Conservation (phyloP, 2,113 vertebrate genomes). For the Engystomops pustulosus region DNA sequence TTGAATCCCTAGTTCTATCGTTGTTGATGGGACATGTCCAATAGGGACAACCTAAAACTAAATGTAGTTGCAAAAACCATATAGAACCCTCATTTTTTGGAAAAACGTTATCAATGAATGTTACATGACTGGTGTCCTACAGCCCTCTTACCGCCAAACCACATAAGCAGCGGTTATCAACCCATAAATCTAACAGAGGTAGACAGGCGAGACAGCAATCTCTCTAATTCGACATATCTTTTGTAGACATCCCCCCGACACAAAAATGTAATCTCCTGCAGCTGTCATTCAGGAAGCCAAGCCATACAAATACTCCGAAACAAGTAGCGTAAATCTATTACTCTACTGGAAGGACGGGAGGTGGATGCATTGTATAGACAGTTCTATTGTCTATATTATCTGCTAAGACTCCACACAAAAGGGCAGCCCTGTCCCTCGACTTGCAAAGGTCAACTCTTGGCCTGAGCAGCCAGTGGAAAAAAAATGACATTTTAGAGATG, state of each 20-base stretch:
- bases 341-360: neutral
- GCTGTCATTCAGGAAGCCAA: neutral
- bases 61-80: too few relatives aligned
- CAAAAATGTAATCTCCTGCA: slow-evolving; percentile 21
- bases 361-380: slow-evolving; percentile 6
- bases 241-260: slow-evolving; percentile 1
- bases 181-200: neutral
- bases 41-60: too few relatives aligned
- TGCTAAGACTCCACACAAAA: slow-evolving; percentile 43
- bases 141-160: neutral
- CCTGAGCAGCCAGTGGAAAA: slow-evolving; percentile 77
- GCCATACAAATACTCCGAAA: neutral
- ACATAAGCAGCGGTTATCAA: neutral
- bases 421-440: slow-evolving; percentile 50
- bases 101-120: neutral
- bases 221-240: neutral
- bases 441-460: slow-evolving; percentile 53
- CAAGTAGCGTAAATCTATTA: neutral
- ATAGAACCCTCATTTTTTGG: too few relatives aligned
- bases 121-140: neutral
- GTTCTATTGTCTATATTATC: slow-evolving; percentile 50
- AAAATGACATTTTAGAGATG: slow-evolving; percentile 85
- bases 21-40: too few relatives aligned
- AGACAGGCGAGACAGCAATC: neutral
- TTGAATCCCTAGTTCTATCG: too few relatives aligned